Percentiles rank a stretch among this genome's conserved stretches.
Conservation (phyloP, 2,888 invertebrate genomes). For the Clitarchus hookeri region DNA sequence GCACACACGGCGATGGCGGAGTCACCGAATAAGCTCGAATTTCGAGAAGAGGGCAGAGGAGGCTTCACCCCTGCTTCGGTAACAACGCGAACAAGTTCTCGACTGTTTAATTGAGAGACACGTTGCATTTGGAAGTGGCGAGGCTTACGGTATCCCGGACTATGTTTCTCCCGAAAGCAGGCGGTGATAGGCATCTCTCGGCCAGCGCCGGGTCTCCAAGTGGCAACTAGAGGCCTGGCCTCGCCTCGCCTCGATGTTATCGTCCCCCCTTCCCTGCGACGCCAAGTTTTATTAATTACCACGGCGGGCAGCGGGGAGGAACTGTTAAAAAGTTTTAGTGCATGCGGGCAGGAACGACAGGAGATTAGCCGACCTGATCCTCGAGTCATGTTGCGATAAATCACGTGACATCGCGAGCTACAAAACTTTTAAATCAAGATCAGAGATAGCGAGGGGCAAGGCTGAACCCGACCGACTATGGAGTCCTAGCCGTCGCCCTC, state of each 20-base stretch:
- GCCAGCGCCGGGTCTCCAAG: not conserved
- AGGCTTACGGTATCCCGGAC: not conserved
- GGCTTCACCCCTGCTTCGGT: too few relatives aligned
- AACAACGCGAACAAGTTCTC: not conserved
- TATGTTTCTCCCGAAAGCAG: not conserved
- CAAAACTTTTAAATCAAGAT: constrained; percentile 39
- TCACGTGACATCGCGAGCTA: constrained; percentile 33
- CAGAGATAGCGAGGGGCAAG: constrained; percentile 29
- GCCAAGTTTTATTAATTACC: constrained; percentile 35
- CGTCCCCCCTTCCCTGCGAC: not conserved
- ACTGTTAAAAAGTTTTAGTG: constrained; percentile 27
- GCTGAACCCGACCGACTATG: not conserved
- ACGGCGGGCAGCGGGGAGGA: constrained; percentile 6
- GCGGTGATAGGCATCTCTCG: constrained; percentile 10
- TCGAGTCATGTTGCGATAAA: constrained; percentile 32
- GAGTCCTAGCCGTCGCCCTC: not conserved
- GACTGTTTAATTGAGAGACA: not conserved
- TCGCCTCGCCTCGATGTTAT: not conserved
- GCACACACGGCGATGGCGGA: too few relatives aligned
- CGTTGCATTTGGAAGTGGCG: not conserved
- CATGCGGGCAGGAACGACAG: constrained; percentile 16
- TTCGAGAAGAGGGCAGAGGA: too few relatives aligned
- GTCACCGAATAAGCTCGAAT: too few relatives aligned
- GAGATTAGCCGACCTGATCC: constrained; percentile 32
- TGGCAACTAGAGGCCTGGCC: not conserved